Evolutionary conservation across 1,140 invertebrate genomes (phyloP).

Genomic region (Pteromalus puparum): DNA sequence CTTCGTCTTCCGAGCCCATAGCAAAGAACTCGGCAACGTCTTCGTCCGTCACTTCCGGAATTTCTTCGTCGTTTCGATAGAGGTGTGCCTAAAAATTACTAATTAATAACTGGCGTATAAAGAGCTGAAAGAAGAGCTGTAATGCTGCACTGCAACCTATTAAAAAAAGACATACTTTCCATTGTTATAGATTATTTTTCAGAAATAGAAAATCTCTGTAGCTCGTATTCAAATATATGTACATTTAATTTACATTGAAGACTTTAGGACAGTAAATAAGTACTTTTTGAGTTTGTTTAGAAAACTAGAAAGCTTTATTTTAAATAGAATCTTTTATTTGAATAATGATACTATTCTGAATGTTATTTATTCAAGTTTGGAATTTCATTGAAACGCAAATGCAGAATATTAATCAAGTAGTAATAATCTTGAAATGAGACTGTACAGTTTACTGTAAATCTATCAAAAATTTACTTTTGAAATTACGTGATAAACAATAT

Average conservation of each 20-base stretch:
- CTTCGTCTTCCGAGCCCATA: slow-evolving; percentile 33
- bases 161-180: slow-evolving; percentile 55
- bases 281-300: slow-evolving; percentile 52
- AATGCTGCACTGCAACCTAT: slow-evolving; percentile 16
- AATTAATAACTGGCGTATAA: slow-evolving; percentile 46
- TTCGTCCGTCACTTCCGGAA: slow-evolving; percentile 58
- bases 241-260: neutral
- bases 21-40: slow-evolving; percentile 43
- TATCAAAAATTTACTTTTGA: slow-evolving; percentile 8
- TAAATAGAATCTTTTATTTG: neutral
- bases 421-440: slow-evolving; percentile 32
- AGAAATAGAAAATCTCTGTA: slow-evolving; percentile 1
- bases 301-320: slow-evolving; percentile 55
- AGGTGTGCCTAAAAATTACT: slow-evolving; percentile 65
- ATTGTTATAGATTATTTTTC: slow-evolving; percentile 13
- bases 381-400: neutral
- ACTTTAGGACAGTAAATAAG: neutral
- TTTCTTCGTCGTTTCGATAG: slow-evolving; percentile 61
- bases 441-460: slow-evolving; percentile 26
- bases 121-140: slow-evolving; percentile 13
- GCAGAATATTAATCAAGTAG: neutral
- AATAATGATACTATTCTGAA: neutral
- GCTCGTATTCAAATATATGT: neutral
- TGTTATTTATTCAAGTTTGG: neutral
- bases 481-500: neutral